phyloP scores from a whole-genome alignment of 2,113 vertebrate genomes.

The Pseudopipra pipra region DNA sequence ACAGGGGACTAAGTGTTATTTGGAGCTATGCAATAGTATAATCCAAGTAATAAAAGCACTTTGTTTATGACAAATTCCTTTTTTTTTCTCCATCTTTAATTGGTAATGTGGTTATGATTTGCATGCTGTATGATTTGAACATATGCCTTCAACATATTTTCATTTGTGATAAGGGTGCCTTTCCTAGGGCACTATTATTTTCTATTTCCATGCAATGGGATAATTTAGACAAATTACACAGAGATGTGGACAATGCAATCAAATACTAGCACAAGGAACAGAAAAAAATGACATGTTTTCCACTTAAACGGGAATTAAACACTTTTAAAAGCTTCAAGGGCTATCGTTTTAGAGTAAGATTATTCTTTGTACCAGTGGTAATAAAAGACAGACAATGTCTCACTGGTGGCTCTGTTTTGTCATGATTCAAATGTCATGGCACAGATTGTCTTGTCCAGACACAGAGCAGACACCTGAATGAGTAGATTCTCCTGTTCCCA shows the following conservation, averaged over 20 bases:
- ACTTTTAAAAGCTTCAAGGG: not conserved
- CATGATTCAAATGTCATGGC: not conserved
- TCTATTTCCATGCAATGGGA: not conserved
- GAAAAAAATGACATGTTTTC: not conserved
- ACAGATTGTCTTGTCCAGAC: not conserved
- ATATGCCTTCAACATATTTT: not conserved
- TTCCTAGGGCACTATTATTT: not conserved
- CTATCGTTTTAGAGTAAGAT: not conserved
- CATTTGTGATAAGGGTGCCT: not conserved
- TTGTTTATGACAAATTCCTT: not conserved
- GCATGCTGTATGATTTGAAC: not conserved
- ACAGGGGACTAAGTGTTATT: not conserved
- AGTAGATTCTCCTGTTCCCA: not conserved
- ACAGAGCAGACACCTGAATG: not conserved
- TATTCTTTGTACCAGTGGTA: not conserved
- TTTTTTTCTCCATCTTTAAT: not conserved
- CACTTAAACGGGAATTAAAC: not conserved
- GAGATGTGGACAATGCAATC: not conserved
- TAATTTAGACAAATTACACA: not conserved
- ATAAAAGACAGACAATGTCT: not conserved
- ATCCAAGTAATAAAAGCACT: not conserved
- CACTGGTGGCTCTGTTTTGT: not conserved
- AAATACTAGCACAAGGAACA: not conserved
- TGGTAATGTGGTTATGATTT: not conserved
- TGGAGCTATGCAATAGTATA: not conserved